Percentiles rank a stretch among this genome's conserved stretches.
Evolutionary conservation across 2,888 invertebrate species (phyloP).

Genomic region (Gryllus longicercus): DNA sequence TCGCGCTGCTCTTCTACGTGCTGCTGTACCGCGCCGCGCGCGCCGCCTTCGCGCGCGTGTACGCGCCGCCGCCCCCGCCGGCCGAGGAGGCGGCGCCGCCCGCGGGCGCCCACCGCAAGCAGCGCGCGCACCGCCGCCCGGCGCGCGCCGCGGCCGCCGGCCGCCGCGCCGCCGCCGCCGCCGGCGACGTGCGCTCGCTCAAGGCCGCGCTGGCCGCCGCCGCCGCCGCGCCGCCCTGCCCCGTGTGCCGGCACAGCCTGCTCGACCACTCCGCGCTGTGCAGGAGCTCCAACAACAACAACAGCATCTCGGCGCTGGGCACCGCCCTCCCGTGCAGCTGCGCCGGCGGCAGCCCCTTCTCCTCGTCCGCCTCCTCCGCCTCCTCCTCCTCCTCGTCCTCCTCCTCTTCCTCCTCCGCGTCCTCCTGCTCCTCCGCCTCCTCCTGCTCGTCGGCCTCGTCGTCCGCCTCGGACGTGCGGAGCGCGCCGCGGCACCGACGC

Average conservation of each 20-base stretch:
- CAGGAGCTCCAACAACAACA: constrained; percentile 69
- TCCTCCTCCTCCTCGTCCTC: not conserved
- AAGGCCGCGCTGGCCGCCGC: constrained; percentile 12
- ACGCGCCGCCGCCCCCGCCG: constrained; percentile 35
- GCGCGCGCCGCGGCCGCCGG: constrained; percentile 35
- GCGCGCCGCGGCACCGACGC: constrained; percentile 22
- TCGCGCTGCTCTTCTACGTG: constrained; percentile 71
- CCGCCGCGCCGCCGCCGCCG: constrained; percentile 23
- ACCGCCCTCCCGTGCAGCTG: constrained; percentile 45
- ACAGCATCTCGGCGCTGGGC: constrained; percentile 52
- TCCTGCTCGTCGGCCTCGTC: not conserved
- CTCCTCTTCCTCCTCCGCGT: not conserved
- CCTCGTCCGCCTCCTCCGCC: not conserved
- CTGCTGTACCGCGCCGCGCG: constrained; percentile 39
- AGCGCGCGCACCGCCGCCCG: constrained; percentile 32
- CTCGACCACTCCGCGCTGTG: constrained; percentile 67
- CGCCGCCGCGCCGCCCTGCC: constrained; percentile 50
- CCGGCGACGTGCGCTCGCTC: constrained; percentile 1
- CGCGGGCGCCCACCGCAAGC: constrained; percentile 30
- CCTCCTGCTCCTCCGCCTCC: not conserved
- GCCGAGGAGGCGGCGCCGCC: constrained; percentile 55
- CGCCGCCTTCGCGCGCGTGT: constrained; percentile 41
- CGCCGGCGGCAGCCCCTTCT: not conserved
- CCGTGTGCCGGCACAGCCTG: constrained; percentile 65
- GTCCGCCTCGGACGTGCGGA: not conserved